These are phyloP conservation scores for Tenthredo mesomela DNA, from an alignment of 2,888 invertebrate species.

Conservation along the genomic window DNA sequence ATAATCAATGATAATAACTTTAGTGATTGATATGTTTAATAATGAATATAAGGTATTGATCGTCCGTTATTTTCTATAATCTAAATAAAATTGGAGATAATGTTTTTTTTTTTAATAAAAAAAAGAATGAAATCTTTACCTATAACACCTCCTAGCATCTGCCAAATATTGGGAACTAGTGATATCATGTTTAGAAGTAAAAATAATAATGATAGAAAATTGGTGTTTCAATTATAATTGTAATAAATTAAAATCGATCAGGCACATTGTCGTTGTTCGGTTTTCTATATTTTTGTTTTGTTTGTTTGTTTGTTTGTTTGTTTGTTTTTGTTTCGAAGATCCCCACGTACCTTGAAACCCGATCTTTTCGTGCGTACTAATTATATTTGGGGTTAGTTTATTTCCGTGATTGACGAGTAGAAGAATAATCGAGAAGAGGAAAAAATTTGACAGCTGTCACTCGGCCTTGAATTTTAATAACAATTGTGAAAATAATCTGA, in stretches of 20 bases:
- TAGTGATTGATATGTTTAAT: neutral
- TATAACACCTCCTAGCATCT: slow-evolving; percentile 66
- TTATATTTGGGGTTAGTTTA: slow-evolving; percentile 36
- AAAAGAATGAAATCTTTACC: slow-evolving; percentile 63
- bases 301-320: neutral
- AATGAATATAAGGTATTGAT: neutral
- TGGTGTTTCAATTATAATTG: neutral
- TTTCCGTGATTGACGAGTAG: neutral
- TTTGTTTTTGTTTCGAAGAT: neutral
- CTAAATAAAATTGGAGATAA: neutral
- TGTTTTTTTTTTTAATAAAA: neutral
- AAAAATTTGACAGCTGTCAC: slow-evolving; percentile 17
- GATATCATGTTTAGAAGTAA: slow-evolving; percentile 66
- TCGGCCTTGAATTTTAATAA: slow-evolving; percentile 1
- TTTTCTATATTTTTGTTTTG: neutral
- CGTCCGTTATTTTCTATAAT: neutral
- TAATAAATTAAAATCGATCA: slow-evolving; percentile 25
- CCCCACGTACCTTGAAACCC: slow-evolving; percentile 10
- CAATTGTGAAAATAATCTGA: neutral
- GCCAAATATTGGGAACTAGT: slow-evolving; percentile 62
- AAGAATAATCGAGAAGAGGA: neutral
- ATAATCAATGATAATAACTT: neutral
- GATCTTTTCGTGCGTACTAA: neutral
- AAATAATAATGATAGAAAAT: slow-evolving; percentile 17
- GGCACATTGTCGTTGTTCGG: slow-evolving; percentile 40